Conservation (phyloP, 2,797 vertebrate species). For the Catamblyrhynchus diadema region DNA sequence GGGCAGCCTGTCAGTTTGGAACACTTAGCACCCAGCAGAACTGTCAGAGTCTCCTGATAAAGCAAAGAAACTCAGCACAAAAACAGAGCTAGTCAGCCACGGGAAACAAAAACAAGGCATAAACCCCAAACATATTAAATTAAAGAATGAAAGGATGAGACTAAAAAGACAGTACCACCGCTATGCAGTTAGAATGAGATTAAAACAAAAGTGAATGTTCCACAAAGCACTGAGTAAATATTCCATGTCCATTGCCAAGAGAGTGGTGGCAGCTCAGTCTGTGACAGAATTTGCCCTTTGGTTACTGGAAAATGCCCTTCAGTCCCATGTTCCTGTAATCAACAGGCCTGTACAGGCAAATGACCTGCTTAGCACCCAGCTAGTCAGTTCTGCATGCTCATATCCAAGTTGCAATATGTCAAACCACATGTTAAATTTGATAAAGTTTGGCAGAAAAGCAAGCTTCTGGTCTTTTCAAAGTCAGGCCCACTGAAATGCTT, state of each 20-base stretch:
- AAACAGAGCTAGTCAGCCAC: neutral
- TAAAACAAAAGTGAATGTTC: neutral
- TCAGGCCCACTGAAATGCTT: neutral
- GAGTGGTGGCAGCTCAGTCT: neutral
- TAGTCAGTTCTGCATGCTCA: neutral
- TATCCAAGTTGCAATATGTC: neutral
- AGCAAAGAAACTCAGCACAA: neutral
- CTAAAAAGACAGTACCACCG: neutral
- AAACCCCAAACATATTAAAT: neutral
- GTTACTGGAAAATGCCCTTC: neutral
- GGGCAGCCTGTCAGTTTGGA: neutral
- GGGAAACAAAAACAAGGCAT: neutral
- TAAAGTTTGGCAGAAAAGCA: constrained; percentile 2
- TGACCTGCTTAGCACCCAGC: neutral
- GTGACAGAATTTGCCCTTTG: neutral
- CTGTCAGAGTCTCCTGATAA: neutral
- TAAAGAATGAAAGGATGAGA: neutral
- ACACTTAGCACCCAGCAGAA: neutral
- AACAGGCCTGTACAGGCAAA: neutral
- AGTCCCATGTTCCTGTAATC: neutral
- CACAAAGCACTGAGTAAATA: neutral
- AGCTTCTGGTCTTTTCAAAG: constrained; percentile 18
- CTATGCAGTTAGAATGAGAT: neutral
- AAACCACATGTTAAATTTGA: neutral
- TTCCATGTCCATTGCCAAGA: neutral